Evolutionary conservation across 2,888 invertebrate genomes (phyloP).

Genomic region (Erynnis tages): DNA sequence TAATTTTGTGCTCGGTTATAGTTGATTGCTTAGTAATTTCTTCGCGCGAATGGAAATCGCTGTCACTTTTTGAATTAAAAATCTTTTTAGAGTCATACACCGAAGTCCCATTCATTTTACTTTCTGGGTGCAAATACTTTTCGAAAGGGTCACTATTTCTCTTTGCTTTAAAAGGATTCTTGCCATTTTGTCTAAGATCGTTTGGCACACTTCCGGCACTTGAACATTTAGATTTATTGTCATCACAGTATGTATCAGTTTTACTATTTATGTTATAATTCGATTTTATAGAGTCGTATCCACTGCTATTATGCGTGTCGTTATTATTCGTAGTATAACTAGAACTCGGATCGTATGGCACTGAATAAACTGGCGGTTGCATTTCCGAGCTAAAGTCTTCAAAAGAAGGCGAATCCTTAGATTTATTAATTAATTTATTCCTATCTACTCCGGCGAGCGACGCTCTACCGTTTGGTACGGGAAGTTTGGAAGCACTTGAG

Average conservation of each 20-base stretch:
- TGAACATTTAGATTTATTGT: conserved; percentile 43
- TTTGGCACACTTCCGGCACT: conserved; percentile 45
- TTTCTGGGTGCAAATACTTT: conserved; percentile 56
- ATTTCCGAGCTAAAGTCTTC: conserved; percentile 50
- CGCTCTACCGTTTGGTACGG: conserved; percentile 64
- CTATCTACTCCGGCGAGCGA: conserved; percentile 63
- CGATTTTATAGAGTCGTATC: conserved; percentile 40
- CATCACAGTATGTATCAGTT: conserved; percentile 43
- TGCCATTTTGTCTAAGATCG: conserved; percentile 42
- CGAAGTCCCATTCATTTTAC: conserved; percentile 49
- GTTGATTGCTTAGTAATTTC: conserved; percentile 63
- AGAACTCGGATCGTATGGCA: conserved; percentile 49
- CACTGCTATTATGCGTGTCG: conserved; percentile 46
- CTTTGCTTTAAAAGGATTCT: conserved; percentile 61
- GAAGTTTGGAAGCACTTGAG: conserved; percentile 69
- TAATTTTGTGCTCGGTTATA: conserved; percentile 69
- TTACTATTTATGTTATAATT: conserved; percentile 43
- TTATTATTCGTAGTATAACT: conserved; percentile 51
- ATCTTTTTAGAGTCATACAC: conserved; percentile 49
- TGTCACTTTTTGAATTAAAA: conserved; percentile 62
- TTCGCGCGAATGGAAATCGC: conserved; percentile 58
- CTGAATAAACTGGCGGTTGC: conserved; percentile 55
- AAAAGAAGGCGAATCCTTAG: conserved; percentile 47
- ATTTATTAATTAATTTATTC: conserved; percentile 48
- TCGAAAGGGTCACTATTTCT: conserved; percentile 48